Percentiles rank a stretch among this genome's conserved stretches.
Evolutionary conservation across 2,797 vertebrate species (phyloP).

Genomic region (Phataginus tricuspis): DNA sequence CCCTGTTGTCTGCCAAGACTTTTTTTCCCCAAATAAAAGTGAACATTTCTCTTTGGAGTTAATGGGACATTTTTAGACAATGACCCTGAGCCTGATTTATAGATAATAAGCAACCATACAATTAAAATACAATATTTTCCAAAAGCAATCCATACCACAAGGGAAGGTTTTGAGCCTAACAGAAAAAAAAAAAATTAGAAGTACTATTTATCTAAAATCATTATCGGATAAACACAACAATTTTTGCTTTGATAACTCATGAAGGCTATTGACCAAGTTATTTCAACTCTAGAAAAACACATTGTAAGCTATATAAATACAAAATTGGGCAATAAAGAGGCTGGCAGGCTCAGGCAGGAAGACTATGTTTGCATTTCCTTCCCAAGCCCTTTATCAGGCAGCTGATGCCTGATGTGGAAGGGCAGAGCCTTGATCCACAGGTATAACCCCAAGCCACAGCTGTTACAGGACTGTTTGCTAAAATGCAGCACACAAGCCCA

Average conservation of each 20-base stretch:
- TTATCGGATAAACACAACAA: conserved; percentile 78
- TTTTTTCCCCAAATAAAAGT: conserved; percentile 85
- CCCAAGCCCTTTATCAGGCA: conserved; percentile 38
- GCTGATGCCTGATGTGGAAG: conserved; percentile 50
- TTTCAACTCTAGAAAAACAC: conserved; percentile 81
- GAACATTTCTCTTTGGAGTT: conserved; percentile 84
- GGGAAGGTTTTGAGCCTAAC: conserved; percentile 74
- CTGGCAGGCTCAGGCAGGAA: conserved; percentile 52
- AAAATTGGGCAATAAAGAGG: conserved; percentile 64
- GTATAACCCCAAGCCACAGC: conserved; percentile 67
- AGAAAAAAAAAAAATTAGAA: conserved; percentile 74
- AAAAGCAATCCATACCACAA: conserved; percentile 80
- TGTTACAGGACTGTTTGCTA: conserved; percentile 53
- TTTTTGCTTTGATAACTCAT: conserved; percentile 82
- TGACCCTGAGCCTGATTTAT: conserved; percentile 85
- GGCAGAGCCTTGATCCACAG: conserved; percentile 15
- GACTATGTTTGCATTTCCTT: conserved; percentile 12
- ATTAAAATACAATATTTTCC: conserved; percentile 82
- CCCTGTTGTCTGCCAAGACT: conserved; percentile 86
- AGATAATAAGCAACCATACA: conserved; percentile 85
- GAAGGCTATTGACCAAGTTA: conserved; percentile 83
- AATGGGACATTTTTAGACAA: conserved; percentile 85
- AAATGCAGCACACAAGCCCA: conserved; percentile 59
- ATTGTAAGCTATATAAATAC: conserved; percentile 76
- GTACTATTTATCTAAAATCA: conserved; percentile 80